phyloP scores from a whole-genome alignment of 1,140 invertebrate genomes.

The Ephestia elutella region DNA sequence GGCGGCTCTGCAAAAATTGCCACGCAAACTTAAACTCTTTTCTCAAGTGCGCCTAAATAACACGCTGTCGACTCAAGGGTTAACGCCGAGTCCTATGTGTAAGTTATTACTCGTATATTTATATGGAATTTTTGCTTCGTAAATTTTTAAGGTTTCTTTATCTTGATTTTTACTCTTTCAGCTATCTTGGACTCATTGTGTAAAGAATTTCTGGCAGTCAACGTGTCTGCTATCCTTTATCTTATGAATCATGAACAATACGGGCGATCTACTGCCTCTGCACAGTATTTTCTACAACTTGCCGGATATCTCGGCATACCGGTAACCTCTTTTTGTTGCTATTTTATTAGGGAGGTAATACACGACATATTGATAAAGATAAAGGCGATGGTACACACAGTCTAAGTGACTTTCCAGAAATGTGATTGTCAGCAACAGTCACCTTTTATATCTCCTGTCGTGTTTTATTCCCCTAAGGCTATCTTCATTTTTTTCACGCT shows the following conservation, averaged over 20 bases:
- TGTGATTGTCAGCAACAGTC: too few species aligned
- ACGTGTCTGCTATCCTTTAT: slow-evolving; percentile 94
- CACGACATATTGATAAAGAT: background rate
- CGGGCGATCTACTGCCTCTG: slow-evolving; percentile 91
- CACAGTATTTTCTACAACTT: slow-evolving; percentile 94
- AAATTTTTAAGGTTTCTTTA: background rate
- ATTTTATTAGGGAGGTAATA: background rate
- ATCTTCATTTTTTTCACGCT: too few species aligned
- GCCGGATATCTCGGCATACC: slow-evolving; percentile 83
- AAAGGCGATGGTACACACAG: too few species aligned
- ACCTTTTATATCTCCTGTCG: too few species aligned
- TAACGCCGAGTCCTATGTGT: slow-evolving; percentile 87
- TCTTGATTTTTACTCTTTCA: slow-evolving; percentile 69
- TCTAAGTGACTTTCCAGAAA: too few species aligned
- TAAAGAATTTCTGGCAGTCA: slow-evolving; percentile 89
- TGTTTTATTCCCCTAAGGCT: too few species aligned
- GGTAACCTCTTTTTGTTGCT: slow-evolving; percentile 40
- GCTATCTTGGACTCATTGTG: slow-evolving; percentile 90
- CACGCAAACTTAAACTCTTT: slow-evolving; percentile 79
- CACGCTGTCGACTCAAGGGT: slow-evolving; percentile 81
- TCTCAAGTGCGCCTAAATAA: slow-evolving; percentile 81
- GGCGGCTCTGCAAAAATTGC: slow-evolving; percentile 78
- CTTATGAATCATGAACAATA: slow-evolving; percentile 94
- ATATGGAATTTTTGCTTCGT: background rate
- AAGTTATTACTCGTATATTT: slow-evolving; percentile 48